Percentiles rank a stretch among this genome's conserved stretches.
These are phyloP conservation scores for Pseudomyrmex gracilis DNA, from an alignment of 1,140 invertebrate species.

Conservation along the genomic window DNA sequence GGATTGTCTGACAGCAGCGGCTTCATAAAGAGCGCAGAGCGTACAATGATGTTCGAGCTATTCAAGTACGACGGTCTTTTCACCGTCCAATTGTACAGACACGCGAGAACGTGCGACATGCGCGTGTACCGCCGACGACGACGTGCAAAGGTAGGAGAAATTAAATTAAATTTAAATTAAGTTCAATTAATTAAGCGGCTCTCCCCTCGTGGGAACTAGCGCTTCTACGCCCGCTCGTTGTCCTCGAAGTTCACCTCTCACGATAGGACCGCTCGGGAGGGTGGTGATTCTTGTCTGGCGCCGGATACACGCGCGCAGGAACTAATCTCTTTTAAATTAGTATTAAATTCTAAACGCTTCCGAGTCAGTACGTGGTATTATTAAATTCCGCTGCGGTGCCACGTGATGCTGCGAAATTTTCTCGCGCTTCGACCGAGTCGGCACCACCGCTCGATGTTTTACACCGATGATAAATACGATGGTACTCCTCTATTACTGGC, in stretches of 20 bases:
- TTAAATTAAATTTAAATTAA: slow-evolving; percentile 83
- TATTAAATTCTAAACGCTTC: slow-evolving; percentile 74
- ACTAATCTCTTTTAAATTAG: slow-evolving; percentile 82
- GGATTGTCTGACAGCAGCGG: background rate
- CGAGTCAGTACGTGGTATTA: slow-evolving; percentile 69
- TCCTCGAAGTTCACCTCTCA: slow-evolving; percentile 66
- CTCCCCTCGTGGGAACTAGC: slow-evolving; percentile 74
- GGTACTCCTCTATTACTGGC: slow-evolving; percentile 33
- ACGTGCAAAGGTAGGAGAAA: slow-evolving; percentile 62
- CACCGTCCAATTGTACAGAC: background rate
- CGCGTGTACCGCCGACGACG: slow-evolving; percentile 24
- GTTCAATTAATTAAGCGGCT: slow-evolving; percentile 81
- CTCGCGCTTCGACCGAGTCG: background rate
- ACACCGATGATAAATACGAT: slow-evolving; percentile 61
- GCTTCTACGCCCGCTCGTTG: slow-evolving; percentile 67
- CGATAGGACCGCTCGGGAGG: slow-evolving; percentile 46
- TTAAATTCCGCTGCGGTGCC: slow-evolving; percentile 73
- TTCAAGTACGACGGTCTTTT: slow-evolving; percentile 3
- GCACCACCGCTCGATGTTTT: slow-evolving; percentile 42
- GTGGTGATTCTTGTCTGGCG: slow-evolving; percentile 72
- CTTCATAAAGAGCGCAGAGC: background rate
- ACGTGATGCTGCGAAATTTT: slow-evolving; percentile 51
- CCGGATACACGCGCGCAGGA: slow-evolving; percentile 67
- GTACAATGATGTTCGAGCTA: background rate
- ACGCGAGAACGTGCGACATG: slow-evolving; percentile 11